Evolutionary conservation across 37 sponge, comb jelly and placozoan species (phyloP), one percentile per base, ranked within the genome.

Genomic region (Crambe crambe): DNA sequence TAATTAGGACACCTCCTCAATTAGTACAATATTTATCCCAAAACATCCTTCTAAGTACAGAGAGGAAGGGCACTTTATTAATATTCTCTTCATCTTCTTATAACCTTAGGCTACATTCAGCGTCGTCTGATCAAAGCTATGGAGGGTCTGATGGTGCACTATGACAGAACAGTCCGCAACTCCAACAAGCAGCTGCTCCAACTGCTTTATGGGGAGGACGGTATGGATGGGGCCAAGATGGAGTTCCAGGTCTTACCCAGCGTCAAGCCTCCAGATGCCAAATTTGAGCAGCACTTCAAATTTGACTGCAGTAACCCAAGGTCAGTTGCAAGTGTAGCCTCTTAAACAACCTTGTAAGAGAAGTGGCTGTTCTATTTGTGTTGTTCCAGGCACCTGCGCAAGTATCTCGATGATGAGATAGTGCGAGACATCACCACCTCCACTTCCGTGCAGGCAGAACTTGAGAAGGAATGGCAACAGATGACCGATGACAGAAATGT

Each of bases 201-300:
- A 87, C 88, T 99, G 74, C 69, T 90, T 32, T 99, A 99, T 61
- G 99, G 99, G 3, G 99, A 99, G 80, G 99, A 99, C 43, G 99
- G 99, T 15, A 96, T 99, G 97, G 99, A 99, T 61, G 99, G 99
- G 9, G 91, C 91, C 32, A 72, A 76, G 60, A 93, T 99, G 89
- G 99, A 99, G 89, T 96, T 92, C 73, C 99, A 99, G 74, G 80
- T 83, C 61, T 78, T 99, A 58, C 86, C 93, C 31, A 94, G 89
- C 40, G 85, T 97, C 79, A 91, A 91, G 31, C 91, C 95, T 0
- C 87, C 93, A 1, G 42, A 96, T 75, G 59, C 78, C 56, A 85
- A 90, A 29, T 99, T 99, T 62, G 75, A 96, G 41, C 84, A 87
- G 37, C 66, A 73, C 61, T 99, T 94, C 87, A 72, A 91, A 56